Base-by-base conservation (phyloP, 2,888 invertebrate genomes). In the Drosophila lutescens region DNA sequence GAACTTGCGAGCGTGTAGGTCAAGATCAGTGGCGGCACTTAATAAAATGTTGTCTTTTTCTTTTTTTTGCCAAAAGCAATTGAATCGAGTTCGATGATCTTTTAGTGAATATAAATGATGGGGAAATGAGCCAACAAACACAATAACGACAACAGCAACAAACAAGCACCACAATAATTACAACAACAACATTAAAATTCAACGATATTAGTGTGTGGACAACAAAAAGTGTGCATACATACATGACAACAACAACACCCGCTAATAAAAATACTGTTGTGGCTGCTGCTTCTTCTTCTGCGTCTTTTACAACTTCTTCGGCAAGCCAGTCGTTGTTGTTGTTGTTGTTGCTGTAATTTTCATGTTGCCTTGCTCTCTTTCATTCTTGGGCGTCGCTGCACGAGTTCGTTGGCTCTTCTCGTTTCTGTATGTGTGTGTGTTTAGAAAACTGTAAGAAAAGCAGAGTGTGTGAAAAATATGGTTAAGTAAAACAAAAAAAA, bases 401-500 rank as follows among this genome's bases (percentile, higher is more conserved):
- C 66, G 81, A 83, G 86, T 85, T 86, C 86, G 86, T 84, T 86
- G 84, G 84, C 84, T 86, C 80, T 75, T 79, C 63, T 72, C 55
- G 40, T 58, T 47, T 59, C 32, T 61, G 32, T 54, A 50, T 77
- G 62, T 71, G 74, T 76, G 80, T 63, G 78, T 84, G 85, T 86
- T 86, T 86, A 86, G 84, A 86, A 86, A 86, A 82, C 80, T 85
- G 80, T 78, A 86, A 86, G 86, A 77, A 85, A 82, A 86, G 84
- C 81, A 67, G 49, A 78, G 80, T 86, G 80, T 83, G 83, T 81
- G 78, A 86, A 80, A 86, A 85, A 80, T 79, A 78, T 84, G 80
- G 80, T 81, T 74, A 77, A 73, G 58, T 75, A 58, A 61, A 43
- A 43, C 38, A 41, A 79, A 78, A 20, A 20, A 60, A 79, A 79